Conservation (phyloP, 1,140 invertebrate genomes). For the Berghia stephanieae region DNA sequence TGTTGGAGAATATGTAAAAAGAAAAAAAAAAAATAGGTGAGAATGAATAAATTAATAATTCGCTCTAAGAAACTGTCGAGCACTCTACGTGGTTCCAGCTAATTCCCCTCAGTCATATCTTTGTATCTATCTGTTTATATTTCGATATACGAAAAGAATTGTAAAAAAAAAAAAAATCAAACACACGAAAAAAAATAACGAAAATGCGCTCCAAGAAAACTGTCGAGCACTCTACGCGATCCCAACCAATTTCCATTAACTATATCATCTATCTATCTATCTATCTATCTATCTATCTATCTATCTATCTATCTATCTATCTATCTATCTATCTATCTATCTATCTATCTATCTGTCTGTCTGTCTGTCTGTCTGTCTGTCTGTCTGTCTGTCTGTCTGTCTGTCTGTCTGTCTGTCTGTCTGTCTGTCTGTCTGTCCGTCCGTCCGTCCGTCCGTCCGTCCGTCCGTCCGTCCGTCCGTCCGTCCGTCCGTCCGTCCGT, state of each 20-base stretch:
- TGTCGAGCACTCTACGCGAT: not conserved
- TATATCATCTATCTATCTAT: not conserved
- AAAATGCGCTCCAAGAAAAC: too few relatives aligned
- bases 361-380: not conserved
- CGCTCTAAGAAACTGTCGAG: too few relatives aligned
- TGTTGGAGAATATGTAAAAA: too few relatives aligned
- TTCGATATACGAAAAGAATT: too few relatives aligned
- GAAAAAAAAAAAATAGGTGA: too few relatives aligned
- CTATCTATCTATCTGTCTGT: not conserved
- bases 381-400: not conserved
- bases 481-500: not conserved
- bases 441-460: not conserved
- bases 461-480: not conserved
- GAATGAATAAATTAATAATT: too few relatives aligned
- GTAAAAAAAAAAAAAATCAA: too few relatives aligned
- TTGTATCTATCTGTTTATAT: not conserved
- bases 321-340: slow-evolving; percentile 3
- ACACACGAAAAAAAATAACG: too few relatives aligned
- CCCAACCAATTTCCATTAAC: not conserved
- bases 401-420: not conserved
- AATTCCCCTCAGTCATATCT: not conserved
- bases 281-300: slow-evolving; percentile 1
- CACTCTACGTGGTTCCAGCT: not conserved
- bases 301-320: not conserved
- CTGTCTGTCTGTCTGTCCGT: not conserved